A percentile compares a stretch with the other conserved stretches of the same genome.
Evolutionary conservation across 2,113 vertebrate species (phyloP).

Genomic region (Scomber japonicus): DNA sequence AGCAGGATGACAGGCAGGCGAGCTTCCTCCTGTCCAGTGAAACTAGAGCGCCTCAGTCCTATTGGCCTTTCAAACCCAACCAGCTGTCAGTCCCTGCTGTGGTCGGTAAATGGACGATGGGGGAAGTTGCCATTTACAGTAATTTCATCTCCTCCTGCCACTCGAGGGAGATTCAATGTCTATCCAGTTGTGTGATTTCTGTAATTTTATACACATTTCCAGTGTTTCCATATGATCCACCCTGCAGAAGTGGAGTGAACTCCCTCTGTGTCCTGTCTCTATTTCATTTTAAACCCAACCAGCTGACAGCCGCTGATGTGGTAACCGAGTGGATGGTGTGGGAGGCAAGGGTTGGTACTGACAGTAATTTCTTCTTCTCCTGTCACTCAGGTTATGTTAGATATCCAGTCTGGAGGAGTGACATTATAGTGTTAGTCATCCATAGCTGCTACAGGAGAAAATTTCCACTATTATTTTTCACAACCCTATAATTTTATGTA

Average conservation of each 20-base stretch:
- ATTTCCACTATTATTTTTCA: not conserved
- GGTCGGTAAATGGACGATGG: conserved; percentile 24
- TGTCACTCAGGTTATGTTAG: conserved; percentile 10
- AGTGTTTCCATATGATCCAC: conserved; percentile 5
- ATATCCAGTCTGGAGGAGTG: not conserved
- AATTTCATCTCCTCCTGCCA: conserved; percentile 45
- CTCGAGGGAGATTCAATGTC: conserved; percentile 21
- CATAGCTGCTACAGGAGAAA: not conserved
- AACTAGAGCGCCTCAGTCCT: conserved; percentile 24
- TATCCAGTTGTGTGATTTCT: conserved; percentile 7
- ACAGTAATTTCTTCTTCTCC: conserved; percentile 9
- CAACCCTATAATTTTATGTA: not conserved
- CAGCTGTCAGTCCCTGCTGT: conserved; percentile 50
- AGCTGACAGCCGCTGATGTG: conserved; percentile 8
- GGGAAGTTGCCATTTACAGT: conserved; percentile 47
- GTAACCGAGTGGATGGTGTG: not conserved
- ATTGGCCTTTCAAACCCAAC: conserved; percentile 20
- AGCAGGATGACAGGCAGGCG: conserved; percentile 34
- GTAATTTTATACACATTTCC: conserved; percentile 29
- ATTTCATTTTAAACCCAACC: conserved; percentile 5
- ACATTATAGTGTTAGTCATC: conserved; percentile 12
- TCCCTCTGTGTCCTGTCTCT: conserved; percentile 16
- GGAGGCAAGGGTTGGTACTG: not conserved
- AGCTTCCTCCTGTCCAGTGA: conserved; percentile 39
- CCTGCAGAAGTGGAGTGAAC: conserved; percentile 7